Base-by-base conservation (phyloP, 1,140 invertebrate species). In the Anastatus disparis region DNA sequence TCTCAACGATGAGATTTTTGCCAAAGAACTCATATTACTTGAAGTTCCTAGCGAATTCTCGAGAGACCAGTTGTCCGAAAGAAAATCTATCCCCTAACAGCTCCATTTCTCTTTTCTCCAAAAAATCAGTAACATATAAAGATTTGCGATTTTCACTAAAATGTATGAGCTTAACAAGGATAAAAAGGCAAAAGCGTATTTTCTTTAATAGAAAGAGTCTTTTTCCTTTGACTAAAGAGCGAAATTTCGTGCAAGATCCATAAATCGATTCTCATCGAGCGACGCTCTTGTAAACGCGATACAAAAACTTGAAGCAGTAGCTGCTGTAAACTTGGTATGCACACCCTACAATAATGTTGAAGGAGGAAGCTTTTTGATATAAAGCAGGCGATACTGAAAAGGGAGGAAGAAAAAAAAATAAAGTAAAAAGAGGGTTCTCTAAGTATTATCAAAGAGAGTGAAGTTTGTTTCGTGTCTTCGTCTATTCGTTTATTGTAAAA, bases 221-320 rank as follows among this genome's bases (percentile, higher is more conserved):
- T n/a, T n/a, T n/a, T n/a, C n/a, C n/a, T 42, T 59, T 59, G 56
- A 42, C 3, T 46, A 61, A 61, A 22, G 58, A 24, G 22, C 58
- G 8, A 61, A 61, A 40, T 61, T 46, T 29, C 22, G 38, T 40
- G 22, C 8, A 13, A 6, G 0, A 20, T 1, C 50, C 10, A 55
- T 55, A 65, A 55, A 40, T 66, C 64, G 64, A 48, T 58, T 40
- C 27, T 58, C 50, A 13, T 48, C 38, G 17, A 26, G 15, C 35
- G 15, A 24, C 1, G 7, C 8, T 2, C 38, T 44, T 10, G 56
- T 29, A 63, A 52, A 31, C 17, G 40, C 31, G 31, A 10, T 10
- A 6, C 3, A 6, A 24, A 7, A 3, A 58, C n/a, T 38, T 7
- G n/a, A 12, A 10, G 17, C 20, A 3, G 26, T 15, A 10, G n/a